phyloP scores from a whole-genome alignment of 2,797 vertebrate genomes.

The Syngnathus rostellatus region DNA sequence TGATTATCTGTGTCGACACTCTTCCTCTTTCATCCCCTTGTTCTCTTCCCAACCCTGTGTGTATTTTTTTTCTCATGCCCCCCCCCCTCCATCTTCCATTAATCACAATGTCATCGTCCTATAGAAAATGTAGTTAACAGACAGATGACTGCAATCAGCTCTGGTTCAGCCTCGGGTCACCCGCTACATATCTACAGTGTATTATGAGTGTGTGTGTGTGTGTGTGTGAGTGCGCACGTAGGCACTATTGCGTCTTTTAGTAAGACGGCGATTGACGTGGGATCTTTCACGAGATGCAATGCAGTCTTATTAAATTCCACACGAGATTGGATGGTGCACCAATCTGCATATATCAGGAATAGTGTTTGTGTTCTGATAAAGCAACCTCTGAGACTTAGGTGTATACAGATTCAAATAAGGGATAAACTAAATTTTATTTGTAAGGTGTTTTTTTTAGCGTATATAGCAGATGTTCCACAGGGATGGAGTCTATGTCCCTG shows the following conservation, averaged over 20 bases:
- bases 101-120: constrained; percentile 43
- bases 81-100: constrained; percentile 31
- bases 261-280: constrained; percentile 26
- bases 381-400: background rate
- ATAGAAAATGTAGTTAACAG: constrained; percentile 55
- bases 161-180: constrained; percentile 54
- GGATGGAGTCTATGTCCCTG: background rate
- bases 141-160: constrained; percentile 57
- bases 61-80: constrained; percentile 17
- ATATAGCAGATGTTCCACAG: background rate
- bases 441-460: background rate
- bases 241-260: constrained; percentile 9
- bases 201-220: background rate
- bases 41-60: constrained; percentile 9
- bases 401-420: background rate
- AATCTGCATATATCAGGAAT: constrained; percentile 39
- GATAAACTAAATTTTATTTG: too few species aligned
- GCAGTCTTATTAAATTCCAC: constrained; percentile 21
- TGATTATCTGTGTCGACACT: constrained; percentile 27
- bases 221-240: background rate
- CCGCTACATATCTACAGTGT: constrained; percentile 14
- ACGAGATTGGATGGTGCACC: constrained; percentile 25
- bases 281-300: constrained; percentile 22
- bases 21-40: background rate
- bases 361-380: background rate